Evolutionary conservation across 2,113 vertebrate species (phyloP), one percentile per base, ranked within the genome.

Genomic region (Gymnarchus niloticus): DNA sequence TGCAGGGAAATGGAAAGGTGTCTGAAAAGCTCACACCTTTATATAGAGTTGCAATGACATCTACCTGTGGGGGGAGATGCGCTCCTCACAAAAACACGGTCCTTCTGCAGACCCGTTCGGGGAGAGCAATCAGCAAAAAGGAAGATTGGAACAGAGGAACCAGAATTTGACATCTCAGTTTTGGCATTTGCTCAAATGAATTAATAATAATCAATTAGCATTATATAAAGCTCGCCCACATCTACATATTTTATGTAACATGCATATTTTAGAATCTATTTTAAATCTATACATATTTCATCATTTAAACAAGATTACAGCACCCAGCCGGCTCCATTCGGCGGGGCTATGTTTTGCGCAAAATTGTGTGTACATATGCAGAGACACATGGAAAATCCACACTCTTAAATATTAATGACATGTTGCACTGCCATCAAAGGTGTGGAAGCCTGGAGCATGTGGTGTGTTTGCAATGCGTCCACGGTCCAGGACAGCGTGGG

Each of bases 391-490:
- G 87, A 87, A 87, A 91, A 91, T 87, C 83, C 76, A 19, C 85
- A 78, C 59, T 89, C 87, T 89, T 90, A 88, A 87, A 92, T 91
- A 91, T 91, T 86, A 90, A 92, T 89, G 90, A 89, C 86, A 87
- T 86, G 87, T 28, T 87, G 12, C 21, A 37, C 69, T 44, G 28
- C 17, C 6, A 0, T 3, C 12, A 3, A 14, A 19, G 61, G 61
- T 17, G 61, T 69, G 3, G 28, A 69, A 33, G 5, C 61, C 28
- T 6, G 61, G 28, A 37, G 28, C 25, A 28, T 33, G 37, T 14
- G 3, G 12, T 4, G 4, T 37, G 61, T 69, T 69, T 37, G 61
- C 28, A 14, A 37, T 37, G 25, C 3, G 3, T n/a, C 25, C 59
- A 21, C 59, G 33, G 59, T 12, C 59, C 59, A n/a, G n/a, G 25